A percentile compares a stretch with the other conserved stretches of the same genome.
Evolutionary conservation across 2,113 vertebrate genomes (phyloP).

Genomic region (Hipposideros armiger): DNA sequence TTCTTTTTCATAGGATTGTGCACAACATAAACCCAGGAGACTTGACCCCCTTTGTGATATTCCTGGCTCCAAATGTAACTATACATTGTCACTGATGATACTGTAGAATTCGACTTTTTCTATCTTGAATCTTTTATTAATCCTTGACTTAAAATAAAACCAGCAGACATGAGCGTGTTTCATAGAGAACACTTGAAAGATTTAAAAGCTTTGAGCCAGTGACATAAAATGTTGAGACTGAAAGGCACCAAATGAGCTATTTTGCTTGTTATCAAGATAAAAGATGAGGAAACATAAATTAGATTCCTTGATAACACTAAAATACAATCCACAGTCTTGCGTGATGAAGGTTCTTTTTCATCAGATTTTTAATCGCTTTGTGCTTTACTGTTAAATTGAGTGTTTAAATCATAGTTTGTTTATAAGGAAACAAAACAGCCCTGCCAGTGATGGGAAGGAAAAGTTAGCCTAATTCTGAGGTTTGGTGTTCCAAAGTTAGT

Average conservation of each 20-base stretch:
- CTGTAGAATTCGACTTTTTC: neutral
- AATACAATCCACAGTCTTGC: neutral
- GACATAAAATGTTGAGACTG: neutral
- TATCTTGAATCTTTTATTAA: neutral
- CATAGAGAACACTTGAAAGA: neutral
- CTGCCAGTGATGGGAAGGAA: neutral
- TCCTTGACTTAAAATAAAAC: neutral
- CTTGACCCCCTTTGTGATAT: neutral
- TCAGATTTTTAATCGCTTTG: neutral
- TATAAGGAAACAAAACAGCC: neutral
- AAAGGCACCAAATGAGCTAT: neutral
- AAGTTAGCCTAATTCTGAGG: neutral
- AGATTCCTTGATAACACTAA: neutral
- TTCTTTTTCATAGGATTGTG: neutral
- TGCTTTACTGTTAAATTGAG: neutral
- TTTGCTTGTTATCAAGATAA: conserved; percentile 11
- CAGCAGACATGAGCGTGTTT: neutral
- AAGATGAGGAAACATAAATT: neutral
- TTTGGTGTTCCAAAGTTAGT: neutral
- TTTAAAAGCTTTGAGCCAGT: neutral
- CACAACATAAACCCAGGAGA: neutral
- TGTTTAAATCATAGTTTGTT: neutral
- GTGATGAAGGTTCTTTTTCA: neutral
- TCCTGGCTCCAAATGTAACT: neutral
- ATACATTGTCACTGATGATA: neutral